Base-by-base conservation (phyloP, 2,113 vertebrate species). In the Donacobius atricapilla region DNA sequence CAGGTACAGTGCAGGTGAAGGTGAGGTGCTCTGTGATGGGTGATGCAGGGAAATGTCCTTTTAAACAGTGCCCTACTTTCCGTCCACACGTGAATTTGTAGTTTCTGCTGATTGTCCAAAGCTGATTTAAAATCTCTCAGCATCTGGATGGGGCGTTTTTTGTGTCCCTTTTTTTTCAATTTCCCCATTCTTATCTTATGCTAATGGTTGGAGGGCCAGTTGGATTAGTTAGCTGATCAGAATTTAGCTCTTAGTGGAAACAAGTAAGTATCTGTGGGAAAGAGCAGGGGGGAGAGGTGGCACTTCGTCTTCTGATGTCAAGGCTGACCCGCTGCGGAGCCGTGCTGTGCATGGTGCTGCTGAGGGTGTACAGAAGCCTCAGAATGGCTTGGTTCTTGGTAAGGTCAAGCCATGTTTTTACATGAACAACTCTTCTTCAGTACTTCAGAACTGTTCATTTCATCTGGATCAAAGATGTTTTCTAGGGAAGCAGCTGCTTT, bases 91-190 rank as follows among this genome's bases (percentile, higher is more conserved):
- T 11, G 53, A 63, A 85, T 60, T 27, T 58, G 39, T 44, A 23
- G 10, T 61, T 90, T 51, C 58, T 77, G 24, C 53, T 54, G 19
- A 9, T 66, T 82, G 19, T 60, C 30, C 37, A 50, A 81, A 63
- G 42, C 39, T 2, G 1, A 47, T 40, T 8, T 61, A n/a, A 83
- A 83, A 40, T 33, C 11, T 12, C 40, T 33, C 18, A 48, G n/a
- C 0, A 0, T 28, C 22, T 44, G 64, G 13, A 16, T 22, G 15
- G 21, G 1, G 47, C 50, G 35, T 64, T 94, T 66, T 42, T 20
- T 1, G 1, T 19, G 10, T 45, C 3, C 4, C 2, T 11, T 69
- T 71, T 25, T 35, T 30, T 22, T 37, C 18, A 22, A 6, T 60
- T 84, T 64, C 10, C 22, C 7, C 12, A 9, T 57, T 35, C 11